phyloP scores from a whole-genome alignment of 2,113 vertebrate species.

The Chionodraco myersi region DNA sequence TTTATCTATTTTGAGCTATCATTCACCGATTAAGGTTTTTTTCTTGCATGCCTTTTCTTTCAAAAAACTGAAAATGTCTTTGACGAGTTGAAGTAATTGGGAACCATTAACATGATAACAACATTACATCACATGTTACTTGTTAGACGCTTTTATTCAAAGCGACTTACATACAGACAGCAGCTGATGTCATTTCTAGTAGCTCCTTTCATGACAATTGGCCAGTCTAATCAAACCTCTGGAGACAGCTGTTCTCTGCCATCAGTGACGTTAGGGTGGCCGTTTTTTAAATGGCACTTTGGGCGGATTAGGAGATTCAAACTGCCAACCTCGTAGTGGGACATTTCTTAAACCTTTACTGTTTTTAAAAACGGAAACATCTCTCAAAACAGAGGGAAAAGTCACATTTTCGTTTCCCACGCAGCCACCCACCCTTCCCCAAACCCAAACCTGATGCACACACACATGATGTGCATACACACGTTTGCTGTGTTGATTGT shows the following conservation, averaged over 20 bases:
- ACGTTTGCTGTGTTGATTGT: constrained; percentile 5
- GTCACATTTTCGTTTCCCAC: constrained; percentile 14
- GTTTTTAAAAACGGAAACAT: constrained; percentile 31
- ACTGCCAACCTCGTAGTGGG: not conserved
- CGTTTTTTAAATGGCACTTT: constrained; percentile 10
- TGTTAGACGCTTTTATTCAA: no score
- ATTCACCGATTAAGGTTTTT: no score
- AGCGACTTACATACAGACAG: not conserved
- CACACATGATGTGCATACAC: not conserved
- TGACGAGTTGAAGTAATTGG: no score
- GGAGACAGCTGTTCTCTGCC: constrained; percentile 1
- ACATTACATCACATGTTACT: no score
- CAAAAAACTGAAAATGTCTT: no score
- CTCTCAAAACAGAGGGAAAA: constrained; percentile 45
- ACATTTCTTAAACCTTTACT: not conserved
- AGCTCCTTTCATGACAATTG: not conserved
- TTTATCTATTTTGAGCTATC: constrained; percentile 21
- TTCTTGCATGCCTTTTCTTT: no score
- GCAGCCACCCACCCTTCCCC: constrained; percentile 1
- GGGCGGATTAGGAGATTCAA: not conserved
- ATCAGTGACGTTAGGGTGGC: not conserved
- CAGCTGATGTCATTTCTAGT: not conserved
- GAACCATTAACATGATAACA: no score
- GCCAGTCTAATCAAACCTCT: constrained; percentile 15
- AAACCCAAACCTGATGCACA: constrained; percentile 11